Percentiles rank a stretch among this genome's conserved stretches.
phyloP scores from a whole-genome alignment of 2,888 invertebrate species.

The Corbicula japonica region DNA sequence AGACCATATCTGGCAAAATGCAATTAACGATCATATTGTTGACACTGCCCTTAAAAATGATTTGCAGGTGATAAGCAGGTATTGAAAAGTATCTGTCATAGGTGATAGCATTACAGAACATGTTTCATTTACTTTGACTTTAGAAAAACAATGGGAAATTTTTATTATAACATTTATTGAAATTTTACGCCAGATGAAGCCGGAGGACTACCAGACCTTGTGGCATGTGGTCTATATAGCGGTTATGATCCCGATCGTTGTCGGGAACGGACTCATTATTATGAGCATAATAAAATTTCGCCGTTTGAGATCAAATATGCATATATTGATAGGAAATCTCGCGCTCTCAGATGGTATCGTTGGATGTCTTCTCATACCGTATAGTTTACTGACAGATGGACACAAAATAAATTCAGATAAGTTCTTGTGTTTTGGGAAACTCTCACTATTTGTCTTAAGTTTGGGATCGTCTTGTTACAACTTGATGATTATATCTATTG shows the following conservation, averaged over 20 bases:
- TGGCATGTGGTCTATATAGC: slow-evolving; percentile 40
- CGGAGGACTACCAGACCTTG: slow-evolving; percentile 18
- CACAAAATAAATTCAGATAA: slow-evolving; percentile 23
- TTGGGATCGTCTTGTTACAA: slow-evolving; percentile 46
- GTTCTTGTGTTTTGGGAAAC: slow-evolving; percentile 40
- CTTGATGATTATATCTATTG: slow-evolving; percentile 50
- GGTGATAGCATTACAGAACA: too few relatives aligned
- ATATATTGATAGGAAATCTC: slow-evolving; percentile 45
- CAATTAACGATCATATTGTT: too few relatives aligned
- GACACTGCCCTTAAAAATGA: too few relatives aligned
- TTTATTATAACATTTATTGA: neutral
- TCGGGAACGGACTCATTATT: slow-evolving; percentile 52
- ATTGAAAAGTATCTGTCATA: too few relatives aligned
- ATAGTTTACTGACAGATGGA: slow-evolving; percentile 23
- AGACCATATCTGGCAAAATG: too few relatives aligned
- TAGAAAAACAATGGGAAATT: neutral
- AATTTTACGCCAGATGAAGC: neutral
- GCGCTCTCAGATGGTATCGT: slow-evolving; percentile 43
- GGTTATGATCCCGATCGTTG: slow-evolving; percentile 37
- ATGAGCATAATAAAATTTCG: slow-evolving; percentile 34
- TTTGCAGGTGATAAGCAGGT: too few relatives aligned
- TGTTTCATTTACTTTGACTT: too few relatives aligned
- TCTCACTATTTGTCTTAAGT: slow-evolving; percentile 43
- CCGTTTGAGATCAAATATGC: slow-evolving; percentile 33
- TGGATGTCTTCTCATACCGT: slow-evolving; percentile 49